Conservation (phyloP, 2,113 vertebrate genomes). For the Callipepla californica region DNA sequence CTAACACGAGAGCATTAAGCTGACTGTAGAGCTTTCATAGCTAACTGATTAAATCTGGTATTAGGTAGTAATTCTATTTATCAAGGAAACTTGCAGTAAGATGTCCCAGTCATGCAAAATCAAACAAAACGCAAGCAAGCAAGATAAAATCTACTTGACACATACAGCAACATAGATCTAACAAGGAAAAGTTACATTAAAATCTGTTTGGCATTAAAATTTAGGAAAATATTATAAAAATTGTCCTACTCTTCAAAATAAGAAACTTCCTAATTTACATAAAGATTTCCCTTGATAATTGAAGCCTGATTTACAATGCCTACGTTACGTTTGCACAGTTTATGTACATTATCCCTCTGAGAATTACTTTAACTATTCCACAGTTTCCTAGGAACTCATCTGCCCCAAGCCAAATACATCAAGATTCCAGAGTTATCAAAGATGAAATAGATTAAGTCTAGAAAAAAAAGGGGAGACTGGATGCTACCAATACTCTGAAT, state of each 20-base stretch:
- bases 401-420: neutral
- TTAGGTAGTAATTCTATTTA: neutral
- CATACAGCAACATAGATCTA: neutral
- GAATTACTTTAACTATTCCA: neutral
- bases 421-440: neutral
- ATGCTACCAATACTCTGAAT: neutral
- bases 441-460: neutral
- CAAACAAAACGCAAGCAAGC: neutral
- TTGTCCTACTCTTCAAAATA: neutral
- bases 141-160: neutral
- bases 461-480: neutral
- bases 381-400: neutral
- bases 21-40: neutral
- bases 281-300: neutral
- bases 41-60: neutral
- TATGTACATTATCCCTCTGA: neutral
- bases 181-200: neutral
- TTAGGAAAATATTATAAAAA: neutral
- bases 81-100: neutral
- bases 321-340: neutral
- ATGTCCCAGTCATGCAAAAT: neutral
- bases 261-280: neutral
- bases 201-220: neutral
- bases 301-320: neutral
- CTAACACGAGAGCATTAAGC: neutral